These are phyloP conservation scores for Apodemia duryi DNA, from an alignment of 2,888 invertebrate species.

Conservation along the genomic window DNA sequence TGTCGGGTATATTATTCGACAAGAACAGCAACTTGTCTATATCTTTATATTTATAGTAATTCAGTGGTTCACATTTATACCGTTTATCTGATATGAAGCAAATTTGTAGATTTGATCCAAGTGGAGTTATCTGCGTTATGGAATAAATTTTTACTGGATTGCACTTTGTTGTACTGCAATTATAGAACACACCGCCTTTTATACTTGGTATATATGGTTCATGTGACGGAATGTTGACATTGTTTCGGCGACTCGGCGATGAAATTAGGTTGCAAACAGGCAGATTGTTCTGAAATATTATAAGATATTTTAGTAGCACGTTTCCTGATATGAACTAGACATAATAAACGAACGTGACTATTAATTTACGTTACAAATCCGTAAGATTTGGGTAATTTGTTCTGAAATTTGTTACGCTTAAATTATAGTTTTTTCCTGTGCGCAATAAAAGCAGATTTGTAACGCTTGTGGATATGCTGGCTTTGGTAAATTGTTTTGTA, in stretches of 20 bases:
- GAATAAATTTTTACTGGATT: constrained; percentile 43
- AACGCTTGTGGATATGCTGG: not conserved
- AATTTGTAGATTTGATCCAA: constrained; percentile 41
- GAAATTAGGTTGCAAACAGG: constrained; percentile 44
- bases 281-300: constrained; percentile 47
- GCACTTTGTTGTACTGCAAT: constrained; percentile 51
- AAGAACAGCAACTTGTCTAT: constrained; percentile 60
- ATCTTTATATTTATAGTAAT: constrained; percentile 56
- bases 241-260: constrained; percentile 38
- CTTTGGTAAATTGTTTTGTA: too few species aligned
- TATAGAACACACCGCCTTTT: constrained; percentile 43
- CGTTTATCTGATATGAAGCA: constrained; percentile 42
- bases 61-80: constrained; percentile 50
- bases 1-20: constrained; percentile 45
- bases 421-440: not conserved
- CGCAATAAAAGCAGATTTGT: constrained; percentile 1
- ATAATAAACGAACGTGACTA: not conserved
- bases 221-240: constrained; percentile 46
- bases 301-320: not conserved
- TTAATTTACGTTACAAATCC: constrained; percentile 3
- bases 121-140: constrained; percentile 48
- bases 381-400: constrained; percentile 25
- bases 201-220: constrained; percentile 62
- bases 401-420: constrained; percentile 26
- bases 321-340: constrained; percentile 1